Conservation (phyloP, 1,140 invertebrate genomes). For the Hyposmocoma kahamanoa region DNA sequence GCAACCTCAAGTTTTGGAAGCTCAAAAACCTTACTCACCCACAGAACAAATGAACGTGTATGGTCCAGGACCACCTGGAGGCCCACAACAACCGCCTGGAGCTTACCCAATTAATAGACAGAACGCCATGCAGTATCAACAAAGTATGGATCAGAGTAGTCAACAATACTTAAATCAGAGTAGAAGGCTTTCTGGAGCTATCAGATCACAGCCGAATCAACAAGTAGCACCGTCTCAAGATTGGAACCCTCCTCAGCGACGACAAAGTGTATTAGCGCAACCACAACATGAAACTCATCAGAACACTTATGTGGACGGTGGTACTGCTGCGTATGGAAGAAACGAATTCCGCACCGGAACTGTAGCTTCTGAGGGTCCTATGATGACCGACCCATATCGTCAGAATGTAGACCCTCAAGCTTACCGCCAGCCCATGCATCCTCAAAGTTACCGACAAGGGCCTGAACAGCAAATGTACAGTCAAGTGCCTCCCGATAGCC, state of each 20-base stretch:
- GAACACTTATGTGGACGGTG: conserved; percentile 35
- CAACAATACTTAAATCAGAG: conserved; percentile 50
- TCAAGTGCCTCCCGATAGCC: conserved; percentile 18
- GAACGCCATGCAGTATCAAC: conserved; percentile 40
- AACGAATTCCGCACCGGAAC: conserved; percentile 49
- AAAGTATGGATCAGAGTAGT: conserved; percentile 46
- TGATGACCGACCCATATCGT: conserved; percentile 18
- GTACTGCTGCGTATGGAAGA: conserved; percentile 36
- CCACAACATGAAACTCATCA: conserved; percentile 42
- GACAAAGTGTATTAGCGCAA: conserved; percentile 54
- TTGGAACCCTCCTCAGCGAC: conserved; percentile 43
- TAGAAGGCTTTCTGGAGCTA: conserved; percentile 38
- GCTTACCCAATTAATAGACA: conserved; percentile 31
- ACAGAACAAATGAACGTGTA: conserved; percentile 40
- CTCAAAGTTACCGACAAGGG: conserved; percentile 24
- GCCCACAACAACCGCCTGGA: conserved; percentile 20
- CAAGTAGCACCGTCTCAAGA: conserved; percentile 38
- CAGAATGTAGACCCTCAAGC: conserved; percentile 35
- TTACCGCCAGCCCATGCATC: conserved; percentile 34
- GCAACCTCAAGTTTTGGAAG: conserved; percentile 37
- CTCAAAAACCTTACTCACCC: conserved; percentile 40
- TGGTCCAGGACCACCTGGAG: conserved; percentile 23
- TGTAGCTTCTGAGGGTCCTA: conserved; percentile 44
- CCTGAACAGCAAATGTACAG: conserved; percentile 25
- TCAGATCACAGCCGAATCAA: conserved; percentile 39